These are phyloP conservation scores for Pseudochirops cupreus DNA, from an alignment of 2,797 vertebrate genomes.

Conservation along the genomic window DNA sequence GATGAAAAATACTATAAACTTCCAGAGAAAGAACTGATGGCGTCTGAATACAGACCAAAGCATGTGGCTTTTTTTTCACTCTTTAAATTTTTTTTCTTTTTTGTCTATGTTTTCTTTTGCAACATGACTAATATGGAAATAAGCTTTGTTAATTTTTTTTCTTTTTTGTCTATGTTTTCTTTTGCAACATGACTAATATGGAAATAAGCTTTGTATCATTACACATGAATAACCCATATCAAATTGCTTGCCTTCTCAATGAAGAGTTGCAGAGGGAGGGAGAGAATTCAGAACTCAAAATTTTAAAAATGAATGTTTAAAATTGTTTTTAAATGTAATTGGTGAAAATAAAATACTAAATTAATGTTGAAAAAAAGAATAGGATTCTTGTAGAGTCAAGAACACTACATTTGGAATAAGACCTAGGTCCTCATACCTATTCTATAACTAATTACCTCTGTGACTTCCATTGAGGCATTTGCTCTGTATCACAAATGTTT, in stretches of 20 bases:
- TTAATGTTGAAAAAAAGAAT: not conserved
- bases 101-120: not conserved
- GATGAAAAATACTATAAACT: not conserved
- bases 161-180: not conserved
- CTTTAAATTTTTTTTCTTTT: not conserved
- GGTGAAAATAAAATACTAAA: not conserved
- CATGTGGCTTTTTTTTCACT: not conserved
- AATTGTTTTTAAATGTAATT: not conserved
- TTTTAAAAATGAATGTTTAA: not conserved
- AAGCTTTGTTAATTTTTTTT: not conserved
- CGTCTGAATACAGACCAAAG: not conserved
- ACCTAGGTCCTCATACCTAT: not conserved
- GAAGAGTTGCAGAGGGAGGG: not conserved
- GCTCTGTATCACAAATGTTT: not conserved
- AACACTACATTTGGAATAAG: not conserved
- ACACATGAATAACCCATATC: not conserved
- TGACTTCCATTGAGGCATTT: not conserved
- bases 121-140: not conserved
- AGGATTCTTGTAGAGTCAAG: not conserved
- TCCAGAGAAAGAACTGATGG: not conserved
- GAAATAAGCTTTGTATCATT: not conserved
- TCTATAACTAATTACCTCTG: not conserved
- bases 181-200: not conserved
- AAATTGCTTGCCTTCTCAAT: not conserved
- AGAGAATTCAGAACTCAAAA: not conserved